Conservation (phyloP, 2,797 vertebrate species). For the Phrynocephalus vlangalii region DNA sequence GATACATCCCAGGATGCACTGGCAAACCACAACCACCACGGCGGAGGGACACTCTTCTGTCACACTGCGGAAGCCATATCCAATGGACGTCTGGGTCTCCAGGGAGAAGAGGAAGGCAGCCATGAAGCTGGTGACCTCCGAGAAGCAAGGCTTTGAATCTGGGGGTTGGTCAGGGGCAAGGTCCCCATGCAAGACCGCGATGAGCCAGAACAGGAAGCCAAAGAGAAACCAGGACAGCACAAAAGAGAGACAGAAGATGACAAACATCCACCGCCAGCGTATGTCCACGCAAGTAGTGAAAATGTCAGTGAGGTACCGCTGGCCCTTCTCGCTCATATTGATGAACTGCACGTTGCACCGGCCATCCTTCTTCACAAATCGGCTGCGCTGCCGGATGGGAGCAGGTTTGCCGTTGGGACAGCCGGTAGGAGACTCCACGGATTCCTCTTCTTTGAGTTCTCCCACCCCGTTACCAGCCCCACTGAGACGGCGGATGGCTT, state of each 20-base stretch:
- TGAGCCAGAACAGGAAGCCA: slow-evolving; percentile 92
- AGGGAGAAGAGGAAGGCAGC: slow-evolving; percentile 93
- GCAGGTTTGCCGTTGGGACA: slow-evolving; percentile 69
- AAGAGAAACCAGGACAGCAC: slow-evolving; percentile 94
- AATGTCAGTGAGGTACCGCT: slow-evolving; percentile 91
- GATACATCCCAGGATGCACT: slow-evolving; percentile 95
- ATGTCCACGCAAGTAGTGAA: slow-evolving; percentile 96
- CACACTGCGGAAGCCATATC: slow-evolving; percentile 91
- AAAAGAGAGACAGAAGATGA: slow-evolving; percentile 93
- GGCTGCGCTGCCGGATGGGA: slow-evolving; percentile 58
- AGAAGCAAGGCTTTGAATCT: slow-evolving; percentile 85
- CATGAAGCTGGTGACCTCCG: slow-evolving; percentile 91
- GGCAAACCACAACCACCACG: slow-evolving; percentile 90
- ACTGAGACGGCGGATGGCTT: slow-evolving; percentile 73
- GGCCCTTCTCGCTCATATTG: slow-evolving; percentile 91
- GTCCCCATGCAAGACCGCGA: slow-evolving; percentile 83
- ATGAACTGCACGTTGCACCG: slow-evolving; percentile 84
- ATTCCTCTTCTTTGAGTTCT: slow-evolving; percentile 57
- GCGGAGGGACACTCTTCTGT: slow-evolving; percentile 93
- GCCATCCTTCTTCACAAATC: slow-evolving; percentile 77
- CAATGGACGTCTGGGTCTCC: slow-evolving; percentile 88
- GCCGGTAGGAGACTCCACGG: slow-evolving; percentile 56
- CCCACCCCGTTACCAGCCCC: slow-evolving; percentile 50
- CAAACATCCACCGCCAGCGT: slow-evolving; percentile 95
- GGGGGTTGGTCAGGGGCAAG: slow-evolving; percentile 48